These are phyloP conservation scores for Neodiprion lecontei DNA, from an alignment of 1,140 invertebrate genomes.

Conservation along the genomic window DNA sequence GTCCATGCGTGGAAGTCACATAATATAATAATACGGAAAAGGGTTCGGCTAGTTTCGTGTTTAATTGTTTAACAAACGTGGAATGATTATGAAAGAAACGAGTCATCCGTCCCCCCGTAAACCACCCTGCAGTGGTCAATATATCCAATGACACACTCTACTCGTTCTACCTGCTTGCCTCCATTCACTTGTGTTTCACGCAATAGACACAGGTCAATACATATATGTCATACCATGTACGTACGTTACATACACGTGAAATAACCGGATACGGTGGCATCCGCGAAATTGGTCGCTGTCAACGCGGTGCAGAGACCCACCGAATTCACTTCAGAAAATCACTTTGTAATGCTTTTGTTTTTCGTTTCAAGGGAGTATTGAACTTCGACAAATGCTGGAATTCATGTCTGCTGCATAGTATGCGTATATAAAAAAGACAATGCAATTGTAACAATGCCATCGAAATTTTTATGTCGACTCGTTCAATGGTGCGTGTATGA, in stretches of 20 bases:
- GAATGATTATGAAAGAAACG: not conserved
- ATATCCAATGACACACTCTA: not conserved
- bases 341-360: not conserved
- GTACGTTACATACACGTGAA: not conserved
- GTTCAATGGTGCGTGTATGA: no score
- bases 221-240: no score
- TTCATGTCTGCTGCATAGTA: no score
- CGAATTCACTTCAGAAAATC: not conserved
- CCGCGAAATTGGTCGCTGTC: conserved; percentile 1
- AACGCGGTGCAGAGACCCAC: no score
- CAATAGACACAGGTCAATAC: not conserved
- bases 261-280: not conserved
- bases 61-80: not conserved
- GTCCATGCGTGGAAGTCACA: no score
- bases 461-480: no score
- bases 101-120: not conserved
- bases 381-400: no score
- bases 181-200: not conserved
- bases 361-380: no score
- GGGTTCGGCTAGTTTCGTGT: not conserved
- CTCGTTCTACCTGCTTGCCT: not conserved
- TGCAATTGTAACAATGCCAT: no score
- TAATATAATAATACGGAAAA: not conserved
- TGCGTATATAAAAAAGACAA: no score
- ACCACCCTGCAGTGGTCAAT: not conserved